phyloP scores from a whole-genome alignment of 2,113 vertebrate genomes.

The Actinemys pallida region DNA sequence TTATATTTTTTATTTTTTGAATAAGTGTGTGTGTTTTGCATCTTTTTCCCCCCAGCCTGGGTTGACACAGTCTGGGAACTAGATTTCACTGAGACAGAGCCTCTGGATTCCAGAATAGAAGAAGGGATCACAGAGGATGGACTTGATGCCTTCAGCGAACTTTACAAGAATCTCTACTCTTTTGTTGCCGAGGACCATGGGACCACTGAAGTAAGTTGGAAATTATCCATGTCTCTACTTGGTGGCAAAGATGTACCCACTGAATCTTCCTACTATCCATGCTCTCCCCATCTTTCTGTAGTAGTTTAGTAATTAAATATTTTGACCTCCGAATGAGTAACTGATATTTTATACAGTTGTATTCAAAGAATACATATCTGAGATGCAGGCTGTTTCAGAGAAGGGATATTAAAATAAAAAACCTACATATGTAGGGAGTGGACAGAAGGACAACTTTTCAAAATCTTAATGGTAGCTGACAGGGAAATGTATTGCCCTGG shows the following conservation, averaged over 20 bases:
- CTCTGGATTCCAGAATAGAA: slow-evolving; percentile 79
- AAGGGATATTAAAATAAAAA: fast-evolving
- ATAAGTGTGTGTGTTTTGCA: background rate
- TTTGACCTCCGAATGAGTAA: background rate
- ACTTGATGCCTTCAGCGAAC: slow-evolving; percentile 73
- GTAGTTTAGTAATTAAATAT: fast-evolving
- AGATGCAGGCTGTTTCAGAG: fast-evolving
- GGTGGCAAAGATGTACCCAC: fast-evolving
- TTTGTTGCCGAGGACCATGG: slow-evolving; percentile 66
- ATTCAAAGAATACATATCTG: fast-evolving
- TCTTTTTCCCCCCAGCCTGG: slow-evolving; percentile 83
- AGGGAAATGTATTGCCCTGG: background rate
- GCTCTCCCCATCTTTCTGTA: background rate
- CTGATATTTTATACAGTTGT: fast-evolving
- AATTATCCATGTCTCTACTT: fast-evolving
- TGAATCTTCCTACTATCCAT: fast-evolving
- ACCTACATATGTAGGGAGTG: fast-evolving
- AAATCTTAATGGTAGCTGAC: background rate
- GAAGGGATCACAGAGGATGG: slow-evolving; percentile 75
- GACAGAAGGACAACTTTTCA: fast-evolving
- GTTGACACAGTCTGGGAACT: slow-evolving; percentile 87
- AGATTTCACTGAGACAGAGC: slow-evolving; percentile 88
- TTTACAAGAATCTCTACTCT: slow-evolving; percentile 76
- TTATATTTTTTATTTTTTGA: background rate
- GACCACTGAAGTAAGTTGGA: slow-evolving; percentile 57